Conservation (phyloP, 2,888 invertebrate genomes). For the Sphaerophoria taeniata region DNA sequence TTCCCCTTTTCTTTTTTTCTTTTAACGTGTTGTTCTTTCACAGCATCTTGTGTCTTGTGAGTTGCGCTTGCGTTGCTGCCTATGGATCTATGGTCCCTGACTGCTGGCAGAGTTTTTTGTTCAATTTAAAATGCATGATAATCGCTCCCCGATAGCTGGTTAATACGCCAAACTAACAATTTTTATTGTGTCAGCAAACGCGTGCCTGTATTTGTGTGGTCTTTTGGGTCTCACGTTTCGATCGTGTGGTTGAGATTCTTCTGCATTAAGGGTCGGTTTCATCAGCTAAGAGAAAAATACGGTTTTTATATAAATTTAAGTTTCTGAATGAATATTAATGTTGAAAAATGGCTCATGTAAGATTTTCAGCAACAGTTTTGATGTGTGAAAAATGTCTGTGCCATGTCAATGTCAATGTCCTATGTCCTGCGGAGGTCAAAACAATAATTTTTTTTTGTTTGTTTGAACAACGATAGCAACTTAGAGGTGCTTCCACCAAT, state of each 20-base stretch:
- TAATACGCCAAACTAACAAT: slow-evolving; percentile 83
- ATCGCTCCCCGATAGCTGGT: slow-evolving; percentile 82
- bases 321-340: not conserved
- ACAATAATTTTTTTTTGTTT: too few species aligned
- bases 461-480: too few species aligned
- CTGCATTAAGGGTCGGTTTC: slow-evolving; percentile 52
- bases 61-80: slow-evolving; percentile 11
- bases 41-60: slow-evolving; percentile 52
- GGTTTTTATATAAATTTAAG: not conserved
- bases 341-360: too few species aligned
- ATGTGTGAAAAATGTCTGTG: too few species aligned
- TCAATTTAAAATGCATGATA: slow-evolving; percentile 82
- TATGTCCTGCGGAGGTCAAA: too few species aligned
- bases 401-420: too few species aligned
- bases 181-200: slow-evolving; percentile 83
- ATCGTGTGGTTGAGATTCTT: slow-evolving; percentile 30
- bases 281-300: not conserved
- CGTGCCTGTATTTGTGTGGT: slow-evolving; percentile 84
- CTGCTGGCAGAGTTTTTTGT: slow-evolving; percentile 64
- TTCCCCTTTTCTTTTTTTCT: not conserved
- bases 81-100: slow-evolving; percentile 1
- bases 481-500: too few species aligned
- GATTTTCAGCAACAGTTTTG: too few species aligned
- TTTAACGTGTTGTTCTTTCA: slow-evolving; percentile 54
- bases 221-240: slow-evolving; percentile 75